Conservation (phyloP, 2,113 vertebrate species). For the Corythornis cristatus region DNA sequence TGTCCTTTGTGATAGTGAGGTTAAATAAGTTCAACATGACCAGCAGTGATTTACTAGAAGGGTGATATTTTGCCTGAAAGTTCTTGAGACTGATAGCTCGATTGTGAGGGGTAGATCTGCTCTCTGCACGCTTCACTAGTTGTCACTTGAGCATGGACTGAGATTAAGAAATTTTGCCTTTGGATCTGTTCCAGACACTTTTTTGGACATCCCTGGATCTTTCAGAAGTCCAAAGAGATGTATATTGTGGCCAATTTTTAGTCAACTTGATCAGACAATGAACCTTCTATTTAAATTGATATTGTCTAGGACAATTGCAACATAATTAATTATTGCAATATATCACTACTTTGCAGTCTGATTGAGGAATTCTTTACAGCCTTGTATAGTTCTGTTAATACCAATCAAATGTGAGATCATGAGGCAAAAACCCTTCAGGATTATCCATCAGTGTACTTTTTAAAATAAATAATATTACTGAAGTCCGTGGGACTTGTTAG, state of each 20-base stretch:
- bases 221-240: neutral
- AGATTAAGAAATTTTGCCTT: slow-evolving; percentile 24
- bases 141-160: neutral
- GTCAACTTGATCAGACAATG: slow-evolving; percentile 16
- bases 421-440: neutral
- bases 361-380: neutral
- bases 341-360: neutral
- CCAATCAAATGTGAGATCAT: neutral
- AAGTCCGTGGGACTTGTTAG: neutral
- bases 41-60: neutral
- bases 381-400: neutral
- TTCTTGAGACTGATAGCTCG: neutral
- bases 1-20: neutral
- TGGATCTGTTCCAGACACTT: slow-evolving; percentile 27
- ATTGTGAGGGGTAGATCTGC: neutral
- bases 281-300: neutral
- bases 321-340: slow-evolving; percentile 23
- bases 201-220: slow-evolving; percentile 13
- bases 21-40: neutral
- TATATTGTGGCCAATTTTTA: slow-evolving; percentile 47
- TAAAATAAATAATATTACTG: neutral
- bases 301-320: slow-evolving; percentile 3
- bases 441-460: neutral
- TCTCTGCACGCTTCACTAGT: neutral
- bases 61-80: neutral